Base-by-base conservation (phyloP, 2,888 invertebrate species). In the Drosophila diplacantha region DNA sequence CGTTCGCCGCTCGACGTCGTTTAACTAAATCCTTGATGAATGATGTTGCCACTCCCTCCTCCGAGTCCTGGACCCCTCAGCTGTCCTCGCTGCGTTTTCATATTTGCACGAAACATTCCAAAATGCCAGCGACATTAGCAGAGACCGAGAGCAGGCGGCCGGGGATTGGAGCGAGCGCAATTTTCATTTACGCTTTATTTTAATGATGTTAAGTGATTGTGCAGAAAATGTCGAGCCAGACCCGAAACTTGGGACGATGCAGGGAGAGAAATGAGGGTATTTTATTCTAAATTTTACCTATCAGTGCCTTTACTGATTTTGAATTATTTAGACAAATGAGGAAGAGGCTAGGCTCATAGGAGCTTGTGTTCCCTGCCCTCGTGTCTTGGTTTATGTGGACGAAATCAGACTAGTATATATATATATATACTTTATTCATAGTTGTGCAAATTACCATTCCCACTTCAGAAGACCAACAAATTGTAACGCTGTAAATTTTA, bases 1-100 rank as follows among this genome's bases (percentile, higher is more conserved):
- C 44, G 71, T 69, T 59, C 44, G 37, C 72, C 75, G 79, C 70
- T 75, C 52, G 71, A 72, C 75, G 72, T 74, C 82, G 78, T 82
- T 81, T 82, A 81, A 75, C 82, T 82, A 81, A 81, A 81, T 81
- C 81, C 81, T 81, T 82, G 81, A 81, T 81, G 81, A 81, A 81
- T 81, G 81, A 81, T 82, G 81, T 72, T 75, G 71, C 67, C 53
- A 43, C 62, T 24, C 39, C 51, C 44, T 14, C 14, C 29, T 5
- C 39, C 50, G 41, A 38, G 35, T 26, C 18, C 51, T 18, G 52
- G 29, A 41, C 58, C 56, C 51, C 60, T 14, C 34, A 29, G 46
- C 35, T 38, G 34, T 24, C 47, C 37, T 62, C 58, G 66, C 69
- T 71, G 73, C 74, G 71, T 47, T 81, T 72, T 71, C 75, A 79